Base-by-base conservation (phyloP, 2,888 invertebrate genomes). In the Noctua comes region DNA sequence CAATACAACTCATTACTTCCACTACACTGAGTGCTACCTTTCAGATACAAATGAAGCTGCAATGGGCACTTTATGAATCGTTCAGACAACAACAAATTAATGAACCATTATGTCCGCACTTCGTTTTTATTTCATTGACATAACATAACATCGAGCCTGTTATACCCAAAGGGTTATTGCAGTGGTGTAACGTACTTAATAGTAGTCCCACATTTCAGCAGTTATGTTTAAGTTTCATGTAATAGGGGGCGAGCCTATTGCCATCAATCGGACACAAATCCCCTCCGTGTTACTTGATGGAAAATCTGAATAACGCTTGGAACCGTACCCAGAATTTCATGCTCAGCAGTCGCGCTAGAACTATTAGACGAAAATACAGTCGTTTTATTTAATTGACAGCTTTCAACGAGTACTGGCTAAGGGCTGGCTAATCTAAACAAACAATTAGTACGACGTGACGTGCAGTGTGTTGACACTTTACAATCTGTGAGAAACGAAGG, bases 391-490 rank as follows among this genome's bases (percentile, higher is more conserved):
- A 31, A 81, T 79, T 81, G 80, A 79, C 65, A 73, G 73, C 71
- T 80, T 77, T 81, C 66, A 75, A 76, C 74, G 43, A 71, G 70
- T 74, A 51, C 43, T 8, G 62, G 43, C 48, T 40, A 43, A 59
- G 48, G 57, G 64, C 27, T 73, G 59, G 66, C 68, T 77, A 77
- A 86, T 80, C 65, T 82, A 86, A 88, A 85, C 82, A 88, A 88
- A 79, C 82, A 78, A 80, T 85, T 83, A 88, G 74, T 73, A 66
- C 54, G 69, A 68, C 40, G 74, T 77, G 31, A 65, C 70, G 70
- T 71, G 27, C n/a, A 31, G 68, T 66, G 79, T 70, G 84, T 84
- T 84, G 86, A 85, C 88, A 85, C 72, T 82, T 88, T 54, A 79
- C 59, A 80, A 74, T 74, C 80, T 86, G 85, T 85, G 87, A 77